Percentiles rank a stretch among this genome's conserved stretches.
These are phyloP conservation scores for Phoeniculus purpureus DNA, from an alignment of 2,797 vertebrate species.

Conservation along the genomic window DNA sequence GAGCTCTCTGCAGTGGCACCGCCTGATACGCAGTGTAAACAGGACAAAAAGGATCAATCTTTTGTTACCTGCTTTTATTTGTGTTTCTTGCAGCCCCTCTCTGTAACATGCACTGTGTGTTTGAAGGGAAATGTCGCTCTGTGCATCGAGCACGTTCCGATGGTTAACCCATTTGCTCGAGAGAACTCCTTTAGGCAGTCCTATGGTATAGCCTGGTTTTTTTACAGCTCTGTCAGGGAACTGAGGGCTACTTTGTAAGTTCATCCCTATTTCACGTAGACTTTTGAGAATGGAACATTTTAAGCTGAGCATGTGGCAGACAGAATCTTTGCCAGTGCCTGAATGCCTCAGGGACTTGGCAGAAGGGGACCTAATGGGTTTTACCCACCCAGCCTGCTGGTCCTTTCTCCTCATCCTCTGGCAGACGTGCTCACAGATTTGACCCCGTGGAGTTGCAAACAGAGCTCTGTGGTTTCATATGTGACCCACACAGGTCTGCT, in stretches of 20 bases:
- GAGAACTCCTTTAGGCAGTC: not conserved
- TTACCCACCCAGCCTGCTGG: not conserved
- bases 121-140: not conserved
- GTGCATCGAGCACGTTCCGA: not conserved
- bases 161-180: not conserved
- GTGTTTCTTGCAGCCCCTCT: not conserved
- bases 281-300: not conserved
- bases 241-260: not conserved
- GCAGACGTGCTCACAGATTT: not conserved
- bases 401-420: not conserved
- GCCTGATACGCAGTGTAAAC: conserved; percentile 10
- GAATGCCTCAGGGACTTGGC: not conserved
- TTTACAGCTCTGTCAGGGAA: not conserved
- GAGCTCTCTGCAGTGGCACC: not conserved
- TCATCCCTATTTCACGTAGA: not conserved
- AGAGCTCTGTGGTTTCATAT: not conserved
- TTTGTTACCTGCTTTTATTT: conserved; percentile 2
- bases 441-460: not conserved
- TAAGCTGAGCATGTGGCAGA: not conserved
- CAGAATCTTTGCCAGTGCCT: not conserved
- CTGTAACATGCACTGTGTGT: rapidly evolving
- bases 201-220: not conserved
- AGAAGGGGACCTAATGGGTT: not conserved
- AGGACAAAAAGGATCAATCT: not conserved
- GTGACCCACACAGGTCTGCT: rapidly evolving